Conservation (phyloP, 2,797 vertebrate genomes). For the Halcyon badia region DNA sequence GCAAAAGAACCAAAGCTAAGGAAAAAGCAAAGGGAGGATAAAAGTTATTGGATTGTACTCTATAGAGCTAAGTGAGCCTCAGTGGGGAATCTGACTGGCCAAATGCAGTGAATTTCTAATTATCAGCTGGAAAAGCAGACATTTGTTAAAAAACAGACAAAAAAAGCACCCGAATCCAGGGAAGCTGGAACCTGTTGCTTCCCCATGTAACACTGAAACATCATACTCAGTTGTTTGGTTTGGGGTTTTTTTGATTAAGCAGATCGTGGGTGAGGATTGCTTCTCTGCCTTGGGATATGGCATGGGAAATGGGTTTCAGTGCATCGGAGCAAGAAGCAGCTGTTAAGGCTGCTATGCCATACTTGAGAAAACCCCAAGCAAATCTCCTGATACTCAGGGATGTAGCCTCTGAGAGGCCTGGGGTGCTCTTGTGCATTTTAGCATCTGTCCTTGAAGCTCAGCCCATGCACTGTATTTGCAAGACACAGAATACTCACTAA, state of each 20-base stretch:
- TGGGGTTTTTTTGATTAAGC: not conserved
- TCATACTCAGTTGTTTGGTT: not conserved
- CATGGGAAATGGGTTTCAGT: not conserved
- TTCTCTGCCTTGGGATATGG: not conserved
- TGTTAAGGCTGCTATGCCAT: not conserved
- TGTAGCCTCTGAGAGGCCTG: not conserved
- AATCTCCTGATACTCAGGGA: not conserved
- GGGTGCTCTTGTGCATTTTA: not conserved
- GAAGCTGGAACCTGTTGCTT: not conserved
- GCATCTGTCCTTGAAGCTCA: not conserved
- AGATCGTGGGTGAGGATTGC: not conserved
- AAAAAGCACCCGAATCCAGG: not conserved
- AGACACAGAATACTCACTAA: not conserved
- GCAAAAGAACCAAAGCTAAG: not conserved
- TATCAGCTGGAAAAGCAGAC: not conserved
- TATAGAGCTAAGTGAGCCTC: not conserved
- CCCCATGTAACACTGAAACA: not conserved
- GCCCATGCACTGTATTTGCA: not conserved
- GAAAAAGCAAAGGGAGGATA: not conserved
- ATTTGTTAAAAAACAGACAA: not conserved
- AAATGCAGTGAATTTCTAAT: not conserved
- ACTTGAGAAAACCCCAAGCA: not conserved
- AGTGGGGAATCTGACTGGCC: not conserved
- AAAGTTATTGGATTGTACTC: not conserved
- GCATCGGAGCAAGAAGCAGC: not conserved